Base-by-base conservation (phyloP, 2,888 invertebrate genomes). In the Drosophila colorata region DNA sequence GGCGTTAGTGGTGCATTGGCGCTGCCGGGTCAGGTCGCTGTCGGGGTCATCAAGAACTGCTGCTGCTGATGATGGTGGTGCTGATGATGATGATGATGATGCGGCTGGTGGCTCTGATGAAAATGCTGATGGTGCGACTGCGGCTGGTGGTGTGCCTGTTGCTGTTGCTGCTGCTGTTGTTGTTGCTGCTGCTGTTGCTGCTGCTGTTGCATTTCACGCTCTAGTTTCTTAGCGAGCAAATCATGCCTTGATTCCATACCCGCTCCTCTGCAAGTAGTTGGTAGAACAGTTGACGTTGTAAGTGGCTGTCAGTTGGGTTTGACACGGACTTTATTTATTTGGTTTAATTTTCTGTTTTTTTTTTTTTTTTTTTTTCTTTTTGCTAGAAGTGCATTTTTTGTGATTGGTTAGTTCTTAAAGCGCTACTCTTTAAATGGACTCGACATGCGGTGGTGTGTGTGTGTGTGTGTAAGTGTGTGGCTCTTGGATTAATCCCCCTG, bases 181-280 rank as follows among this genome's bases (percentile, higher is more conserved):
- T 72, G 75, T 2, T 80, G 82, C 6, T 80, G 80, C 1, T 80
- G 82, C 7, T 80, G 80, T 18, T 81, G 81, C 37, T 80, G 83
- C 23, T 83, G 81, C 5, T 82, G 90, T 58, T 89, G 90, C 89
- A 90, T 80, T 75, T 92, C 92, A 63, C 91, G 91, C 85, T 92
- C 92, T 86, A 90, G 79, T 79, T 91, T 91, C 81, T 91, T 91
- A 91, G 90, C 89, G 80, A 91, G 86, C 88, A 91, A 87, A 88
- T 92, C 92, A 91, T 92, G 92, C 91, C 92, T 91, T 92, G 92
- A 91, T 90, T 92, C 92, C 92, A 92, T 91, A 90, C 92, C 92
- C 91, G 92, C 92, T 91, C 92, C 92, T 90, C 92, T 92, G 89
- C 58, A 82, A 87, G 37, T 66, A 78, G 57, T 66, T 43, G 16